Evolutionary conservation across 2,113 vertebrate species (phyloP), one percentile per base, ranked within the genome.

Genomic region (Triplophysa dalaica): DNA sequence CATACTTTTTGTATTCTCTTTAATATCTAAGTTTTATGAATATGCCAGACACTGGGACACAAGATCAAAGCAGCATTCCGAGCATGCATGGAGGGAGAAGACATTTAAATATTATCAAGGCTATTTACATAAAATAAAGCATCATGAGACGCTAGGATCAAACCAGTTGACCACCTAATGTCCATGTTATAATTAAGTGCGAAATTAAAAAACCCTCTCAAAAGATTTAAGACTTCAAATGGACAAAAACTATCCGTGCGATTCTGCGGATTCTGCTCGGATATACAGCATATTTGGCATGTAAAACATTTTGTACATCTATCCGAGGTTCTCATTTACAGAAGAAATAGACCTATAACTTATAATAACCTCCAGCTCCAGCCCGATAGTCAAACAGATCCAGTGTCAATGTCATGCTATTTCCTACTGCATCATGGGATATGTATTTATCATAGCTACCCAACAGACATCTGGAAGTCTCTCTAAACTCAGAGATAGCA

Each of bases 21-120:
- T 72, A 58, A 72, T 72, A 19, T 45, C 43, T 11, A 43, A 38
- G 17, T 78, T 73, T 64, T 54, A 72, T 19, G 22, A 56, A 63
- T 9, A 65, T 26, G 12, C 13, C 50, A 52, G 16, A 45, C 26
- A 43, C 48, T 56, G 48, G 9, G 45, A 48, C 41, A 43, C 33
- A 65, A 72, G 43, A 70, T 72, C 58, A 52, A 72, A 63, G 48
- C 1, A 1, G 1, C 24, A 79, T 41, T 64, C n/a, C 33, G 14
- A 64, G 43, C n/a, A 33, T 38, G 67, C 56, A 72, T 38, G 67
- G 43, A 72, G 24, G 17, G 21, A 52, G 45, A 73, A 79, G 12
- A 52, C 16, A 17, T 21, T 21, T 19, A 48, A 50, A 70, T 65
- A 45, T 33, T 61, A 16, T 6, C n/a, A 43, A 61, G 54, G 3